Evolutionary conservation across 1,140 invertebrate species (phyloP).

Genomic region (Solenopsis invicta): DNA sequence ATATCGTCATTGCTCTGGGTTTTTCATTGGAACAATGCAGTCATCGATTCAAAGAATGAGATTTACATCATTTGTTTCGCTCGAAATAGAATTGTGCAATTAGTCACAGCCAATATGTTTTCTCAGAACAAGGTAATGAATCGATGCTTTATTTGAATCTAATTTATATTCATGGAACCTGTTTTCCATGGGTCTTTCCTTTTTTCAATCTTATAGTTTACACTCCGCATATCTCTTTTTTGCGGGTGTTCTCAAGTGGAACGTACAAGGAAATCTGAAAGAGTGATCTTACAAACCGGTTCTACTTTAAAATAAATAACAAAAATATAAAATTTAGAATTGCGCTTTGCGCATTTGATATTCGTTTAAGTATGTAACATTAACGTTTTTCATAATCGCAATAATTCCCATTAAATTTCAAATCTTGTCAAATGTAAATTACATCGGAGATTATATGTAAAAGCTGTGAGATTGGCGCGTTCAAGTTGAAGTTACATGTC

Average conservation of each 20-base stretch:
- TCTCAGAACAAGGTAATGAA: not conserved
- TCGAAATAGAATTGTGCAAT: not conserved
- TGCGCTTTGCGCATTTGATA: not conserved
- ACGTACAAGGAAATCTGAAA: constrained; percentile 13
- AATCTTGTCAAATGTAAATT: not conserved
- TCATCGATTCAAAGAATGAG: not conserved
- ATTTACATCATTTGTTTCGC: constrained; percentile 3
- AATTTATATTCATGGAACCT: constrained; percentile 45
- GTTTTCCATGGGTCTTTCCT: constrained; percentile 14
- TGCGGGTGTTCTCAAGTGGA: not conserved
- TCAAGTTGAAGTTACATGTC: not conserved
- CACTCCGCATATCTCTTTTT: not conserved
- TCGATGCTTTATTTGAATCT: constrained; percentile 10
- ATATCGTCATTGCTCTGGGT: not conserved
- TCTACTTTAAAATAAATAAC: not conserved
- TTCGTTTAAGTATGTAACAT: not conserved
- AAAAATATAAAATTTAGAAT: constrained; percentile 2
- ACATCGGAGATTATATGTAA: not conserved
- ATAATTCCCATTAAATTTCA: not conserved
- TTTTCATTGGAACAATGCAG: not conserved
- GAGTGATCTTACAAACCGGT: not conserved
- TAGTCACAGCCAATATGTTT: not conserved
- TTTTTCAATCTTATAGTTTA: constrained; percentile 13
- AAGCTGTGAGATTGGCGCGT: not conserved
- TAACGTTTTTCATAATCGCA: not conserved